A percentile compares a stretch with the other conserved stretches of the same genome.
Evolutionary conservation across 2,113 vertebrate genomes (phyloP).

Genomic region (Archilochus colubris): DNA sequence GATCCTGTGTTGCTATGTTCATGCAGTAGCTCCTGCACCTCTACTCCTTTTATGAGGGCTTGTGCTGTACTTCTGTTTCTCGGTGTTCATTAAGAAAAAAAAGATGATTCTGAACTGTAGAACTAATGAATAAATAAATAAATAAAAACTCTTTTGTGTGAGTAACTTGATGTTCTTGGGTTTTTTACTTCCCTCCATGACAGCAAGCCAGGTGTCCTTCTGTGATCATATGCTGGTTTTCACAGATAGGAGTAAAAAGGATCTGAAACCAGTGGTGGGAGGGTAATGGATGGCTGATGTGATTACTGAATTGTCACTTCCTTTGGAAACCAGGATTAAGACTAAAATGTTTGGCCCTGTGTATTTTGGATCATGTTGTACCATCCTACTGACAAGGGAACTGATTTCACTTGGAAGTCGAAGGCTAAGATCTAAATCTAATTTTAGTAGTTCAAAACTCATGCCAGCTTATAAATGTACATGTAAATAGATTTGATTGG

Average conservation of each 20-base stretch:
- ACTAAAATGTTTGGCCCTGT: not conserved
- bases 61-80: not conserved
- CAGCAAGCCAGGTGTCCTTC: not conserved
- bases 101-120: not conserved
- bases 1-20: slow-evolving; percentile 47
- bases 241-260: not conserved
- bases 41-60: slow-evolving; percentile 22
- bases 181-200: not conserved
- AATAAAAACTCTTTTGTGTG: not conserved
- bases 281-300: not conserved
- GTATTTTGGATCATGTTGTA: not conserved
- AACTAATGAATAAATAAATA: not conserved
- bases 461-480: slow-evolving; percentile 15
- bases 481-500: slow-evolving; percentile 8
- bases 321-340: not conserved
- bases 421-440: slow-evolving; percentile 5
- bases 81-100: slow-evolving; percentile 29
- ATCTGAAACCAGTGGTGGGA: not conserved
- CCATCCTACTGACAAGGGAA: not conserved
- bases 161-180: not conserved
- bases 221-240: not conserved
- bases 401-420: not conserved
- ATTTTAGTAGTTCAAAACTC: slow-evolving; percentile 27
- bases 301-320: not conserved
- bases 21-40: slow-evolving; percentile 36